These are phyloP conservation scores for Myotis myotis DNA, from an alignment of 2,797 vertebrate genomes.

Conservation along the genomic window DNA sequence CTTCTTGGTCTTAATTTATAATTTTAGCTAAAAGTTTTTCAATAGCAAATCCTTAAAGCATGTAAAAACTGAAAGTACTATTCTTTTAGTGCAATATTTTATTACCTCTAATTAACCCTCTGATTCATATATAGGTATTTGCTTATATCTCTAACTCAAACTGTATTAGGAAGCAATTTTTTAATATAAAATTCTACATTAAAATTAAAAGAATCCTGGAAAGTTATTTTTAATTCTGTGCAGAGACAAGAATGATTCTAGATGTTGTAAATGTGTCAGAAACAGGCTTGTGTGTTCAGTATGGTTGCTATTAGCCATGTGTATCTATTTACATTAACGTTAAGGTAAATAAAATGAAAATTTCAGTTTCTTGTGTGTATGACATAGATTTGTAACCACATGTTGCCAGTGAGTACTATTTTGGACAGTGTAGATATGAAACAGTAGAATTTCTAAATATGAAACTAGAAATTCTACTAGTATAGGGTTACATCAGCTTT, in stretches of 20 bases:
- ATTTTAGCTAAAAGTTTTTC: not conserved
- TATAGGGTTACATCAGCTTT: fast-evolving
- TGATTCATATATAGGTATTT: not conserved
- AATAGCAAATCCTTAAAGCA: not conserved
- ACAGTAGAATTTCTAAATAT: too few species aligned
- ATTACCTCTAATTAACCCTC: not conserved
- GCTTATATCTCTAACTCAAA: not conserved
- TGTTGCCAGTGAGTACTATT: fast-evolving
- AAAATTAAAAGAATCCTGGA: not conserved
- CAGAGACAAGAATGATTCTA: not conserved
- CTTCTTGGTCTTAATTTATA: not conserved
- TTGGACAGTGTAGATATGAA: fast-evolving
- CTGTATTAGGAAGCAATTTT: not conserved
- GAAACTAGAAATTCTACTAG: too few species aligned
- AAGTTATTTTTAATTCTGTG: not conserved
- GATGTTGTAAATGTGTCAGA: not conserved
- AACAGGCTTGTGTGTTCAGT: not conserved
- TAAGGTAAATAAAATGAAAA: not conserved
- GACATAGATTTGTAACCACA: not conserved
- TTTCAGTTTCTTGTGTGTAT: not conserved
- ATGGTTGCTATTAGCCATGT: not conserved
- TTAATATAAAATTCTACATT: not conserved
- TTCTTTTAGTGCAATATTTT: not conserved
- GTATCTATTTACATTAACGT: not conserved
- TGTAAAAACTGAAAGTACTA: not conserved